A percentile compares a stretch with the other conserved stretches of the same genome.
These are phyloP conservation scores for Python bivittatus DNA, from an alignment of 2,113 vertebrate genomes.

Conservation along the genomic window DNA sequence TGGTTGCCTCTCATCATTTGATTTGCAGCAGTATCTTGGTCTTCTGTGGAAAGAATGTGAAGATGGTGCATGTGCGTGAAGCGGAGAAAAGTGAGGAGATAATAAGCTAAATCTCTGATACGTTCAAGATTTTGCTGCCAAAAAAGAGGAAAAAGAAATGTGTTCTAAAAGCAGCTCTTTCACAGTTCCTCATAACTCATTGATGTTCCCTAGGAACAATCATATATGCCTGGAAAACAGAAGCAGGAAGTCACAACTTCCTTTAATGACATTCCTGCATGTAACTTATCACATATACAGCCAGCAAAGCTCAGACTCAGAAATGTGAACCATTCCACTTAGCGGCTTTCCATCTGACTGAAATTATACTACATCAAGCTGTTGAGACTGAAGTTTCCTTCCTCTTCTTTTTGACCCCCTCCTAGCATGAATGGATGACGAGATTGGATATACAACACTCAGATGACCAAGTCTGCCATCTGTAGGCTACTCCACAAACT, in stretches of 20 bases:
- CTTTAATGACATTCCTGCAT: background rate
- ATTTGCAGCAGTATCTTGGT: background rate
- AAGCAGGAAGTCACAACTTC: background rate
- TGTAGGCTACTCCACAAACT: background rate
- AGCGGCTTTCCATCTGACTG: background rate
- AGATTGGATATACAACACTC: background rate
- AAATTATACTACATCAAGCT: background rate
- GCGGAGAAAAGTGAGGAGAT: fast-evolving
- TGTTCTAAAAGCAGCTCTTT: background rate
- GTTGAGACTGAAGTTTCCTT: background rate
- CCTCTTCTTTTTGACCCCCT: too few relatives aligned
- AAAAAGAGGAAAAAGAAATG: background rate
- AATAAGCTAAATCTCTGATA: background rate
- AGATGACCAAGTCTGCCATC: background rate
- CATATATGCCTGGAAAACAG: background rate
- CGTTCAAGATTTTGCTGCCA: background rate
- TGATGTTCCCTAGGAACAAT: background rate
- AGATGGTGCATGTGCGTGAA: background rate
- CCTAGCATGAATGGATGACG: background rate
- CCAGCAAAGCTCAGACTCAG: background rate
- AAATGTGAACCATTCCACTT: background rate
- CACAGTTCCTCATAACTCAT: background rate
- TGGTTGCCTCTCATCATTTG: background rate
- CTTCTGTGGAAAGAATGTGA: background rate
- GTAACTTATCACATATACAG: background rate